These are phyloP conservation scores for Macaca nemestrina DNA, from an alignment of 2,113 vertebrate genomes.

Conservation along the genomic window DNA sequence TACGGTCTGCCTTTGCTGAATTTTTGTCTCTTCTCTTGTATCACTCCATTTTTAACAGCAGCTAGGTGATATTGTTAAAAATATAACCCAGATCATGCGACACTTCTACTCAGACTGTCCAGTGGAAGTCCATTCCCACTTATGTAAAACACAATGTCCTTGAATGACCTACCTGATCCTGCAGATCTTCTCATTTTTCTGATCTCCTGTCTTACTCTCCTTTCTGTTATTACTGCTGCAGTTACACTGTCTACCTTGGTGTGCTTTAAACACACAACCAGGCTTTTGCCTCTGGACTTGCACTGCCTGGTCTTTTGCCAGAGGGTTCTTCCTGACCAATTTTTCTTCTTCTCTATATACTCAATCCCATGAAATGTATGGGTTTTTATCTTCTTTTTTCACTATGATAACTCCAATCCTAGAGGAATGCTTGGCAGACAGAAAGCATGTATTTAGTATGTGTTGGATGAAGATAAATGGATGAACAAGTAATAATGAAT, in stretches of 20 bases:
- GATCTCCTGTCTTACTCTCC: not conserved
- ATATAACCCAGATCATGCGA: not conserved
- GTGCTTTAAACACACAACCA: not conserved
- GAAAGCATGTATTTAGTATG: not conserved
- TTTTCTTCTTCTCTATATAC: not conserved
- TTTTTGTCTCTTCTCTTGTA: not conserved
- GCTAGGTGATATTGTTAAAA: not conserved
- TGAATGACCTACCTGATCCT: not conserved
- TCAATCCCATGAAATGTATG: not conserved
- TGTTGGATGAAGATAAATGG: not conserved
- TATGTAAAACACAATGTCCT: not conserved
- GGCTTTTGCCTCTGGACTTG: not conserved
- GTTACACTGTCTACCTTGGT: not conserved
- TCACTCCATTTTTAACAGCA: not conserved
- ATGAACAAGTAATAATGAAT: not conserved
- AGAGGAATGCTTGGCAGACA: not conserved
- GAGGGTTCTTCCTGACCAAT: not conserved
- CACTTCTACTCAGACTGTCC: not conserved
- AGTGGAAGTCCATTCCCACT: not conserved
- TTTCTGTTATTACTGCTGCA: not conserved
- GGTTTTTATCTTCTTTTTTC: not conserved
- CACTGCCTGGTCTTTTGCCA: not conserved
- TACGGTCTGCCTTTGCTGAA: not conserved
- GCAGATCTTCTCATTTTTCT: not conserved
- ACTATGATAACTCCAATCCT: not conserved